Percentiles rank a stretch among this genome's conserved stretches.
Evolutionary conservation across 2,797 vertebrate species (phyloP).

Genomic region (Serranus cabrilla): DNA sequence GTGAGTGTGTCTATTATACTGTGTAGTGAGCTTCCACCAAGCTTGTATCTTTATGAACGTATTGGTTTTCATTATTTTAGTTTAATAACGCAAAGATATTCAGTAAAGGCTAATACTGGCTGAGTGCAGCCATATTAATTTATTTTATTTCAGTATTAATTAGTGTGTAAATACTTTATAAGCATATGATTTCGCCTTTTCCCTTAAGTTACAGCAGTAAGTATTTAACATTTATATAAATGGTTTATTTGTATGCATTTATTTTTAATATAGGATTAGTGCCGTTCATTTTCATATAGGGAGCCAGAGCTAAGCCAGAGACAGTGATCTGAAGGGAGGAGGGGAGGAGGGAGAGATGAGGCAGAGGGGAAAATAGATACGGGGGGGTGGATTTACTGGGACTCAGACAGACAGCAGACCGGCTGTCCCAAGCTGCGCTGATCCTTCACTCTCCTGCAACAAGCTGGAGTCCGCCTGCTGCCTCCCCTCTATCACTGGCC

Average conservation of each 20-base stretch:
- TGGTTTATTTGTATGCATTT: not conserved
- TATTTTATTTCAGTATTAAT: not conserved
- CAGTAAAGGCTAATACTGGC: not conserved
- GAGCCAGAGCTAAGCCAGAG: slow-evolving; percentile 46
- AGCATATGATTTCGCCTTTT: not conserved
- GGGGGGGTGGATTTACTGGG: slow-evolving; percentile 68
- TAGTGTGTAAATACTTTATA: not conserved
- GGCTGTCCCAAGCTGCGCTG: slow-evolving; percentile 80
- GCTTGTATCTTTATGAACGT: not conserved
- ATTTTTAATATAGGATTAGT: slow-evolving; percentile 26
- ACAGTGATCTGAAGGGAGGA: slow-evolving; percentile 51
- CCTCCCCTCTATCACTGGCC: slow-evolving; percentile 57
- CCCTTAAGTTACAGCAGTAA: not conserved
- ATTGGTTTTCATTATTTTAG: not conserved
- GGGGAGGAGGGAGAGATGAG: slow-evolving; percentile 57
- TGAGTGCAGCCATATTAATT: not conserved
- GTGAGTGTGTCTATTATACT: no score
- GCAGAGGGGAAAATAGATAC: slow-evolving; percentile 65
- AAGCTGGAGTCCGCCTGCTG: slow-evolving; percentile 51
- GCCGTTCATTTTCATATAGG: slow-evolving; percentile 44
- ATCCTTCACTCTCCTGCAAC: slow-evolving; percentile 73
- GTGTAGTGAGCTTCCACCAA: not conserved
- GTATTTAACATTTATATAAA: not conserved
- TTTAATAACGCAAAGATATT: not conserved
- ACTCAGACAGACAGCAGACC: slow-evolving; percentile 79